Evolutionary conservation across 2,888 invertebrate species (phyloP), one percentile per base, ranked within the genome.

Genomic region (Galeopsomyia nigrocyanea): DNA sequence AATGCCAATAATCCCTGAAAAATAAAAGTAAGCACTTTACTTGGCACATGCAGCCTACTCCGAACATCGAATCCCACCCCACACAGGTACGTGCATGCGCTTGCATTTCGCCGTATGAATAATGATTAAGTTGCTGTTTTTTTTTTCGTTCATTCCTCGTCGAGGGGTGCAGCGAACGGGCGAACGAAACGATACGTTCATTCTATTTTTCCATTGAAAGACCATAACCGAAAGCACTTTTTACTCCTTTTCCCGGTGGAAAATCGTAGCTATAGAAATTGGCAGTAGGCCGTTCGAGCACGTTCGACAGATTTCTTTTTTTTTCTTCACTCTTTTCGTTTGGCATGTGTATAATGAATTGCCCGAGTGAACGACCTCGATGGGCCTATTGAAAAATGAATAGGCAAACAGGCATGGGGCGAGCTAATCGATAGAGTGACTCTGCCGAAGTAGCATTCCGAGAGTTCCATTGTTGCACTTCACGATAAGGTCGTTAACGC

Each of bases 401-500:
- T 66, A 51, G 26, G 51, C 46, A 2, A 47, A 16, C n/a, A n/a
- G 39, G 26, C 21, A 39, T 39, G 19, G 26, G 16, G 22, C 19
- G 46, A 39, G 58, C 55, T 67, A 67, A 74, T 74, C 73, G 66
- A 69, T 62, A 70, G 9, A 61, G 68, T 75, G 75, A 75, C 75
- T 75, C 22, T 65, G 73, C 75, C 39, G 66, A 73, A 72, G 58
- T 55, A 49, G 74, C 68, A 72, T 77, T 77, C 79, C 76, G 71
- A 75, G 49, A 58, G 65, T 70, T n/a, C 49, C 61, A 71, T 75
- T 75, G 75, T 74, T 74, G 63, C 73, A 75, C 66, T 74, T 70
- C 68, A 71, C 73, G 75, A 75, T 73, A 74, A 75, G 71, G 63
- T 75, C 75, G 75, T 75, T 75, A 75, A 71, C 56, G 66, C 71